These are phyloP conservation scores for Drosophila siamana DNA, from an alignment of 2,888 invertebrate genomes.

Conservation along the genomic window DNA sequence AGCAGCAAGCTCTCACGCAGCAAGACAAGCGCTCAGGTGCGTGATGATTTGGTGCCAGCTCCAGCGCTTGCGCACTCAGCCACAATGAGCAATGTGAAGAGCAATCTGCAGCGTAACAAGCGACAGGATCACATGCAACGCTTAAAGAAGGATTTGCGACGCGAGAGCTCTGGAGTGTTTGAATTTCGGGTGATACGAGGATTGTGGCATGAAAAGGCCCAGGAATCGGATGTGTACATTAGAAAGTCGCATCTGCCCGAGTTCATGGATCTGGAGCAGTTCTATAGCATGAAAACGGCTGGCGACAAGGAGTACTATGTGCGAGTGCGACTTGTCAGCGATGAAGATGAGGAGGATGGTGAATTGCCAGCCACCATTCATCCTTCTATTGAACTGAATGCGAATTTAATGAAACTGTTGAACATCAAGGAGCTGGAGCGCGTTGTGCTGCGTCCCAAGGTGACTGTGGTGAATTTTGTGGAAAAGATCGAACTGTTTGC, in stretches of 20 bases:
- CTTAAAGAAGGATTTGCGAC: conserved; percentile 80
- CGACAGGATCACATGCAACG: conserved; percentile 83
- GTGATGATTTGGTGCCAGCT: conserved; percentile 38
- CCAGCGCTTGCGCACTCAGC: conserved; percentile 74
- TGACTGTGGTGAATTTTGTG: conserved; percentile 83
- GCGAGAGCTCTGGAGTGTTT: conserved; percentile 80
- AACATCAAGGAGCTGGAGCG: conserved; percentile 83
- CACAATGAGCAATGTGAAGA: conserved; percentile 76
- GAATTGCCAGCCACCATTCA: conserved; percentile 82
- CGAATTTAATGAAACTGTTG: conserved; percentile 83
- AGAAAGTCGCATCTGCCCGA: conserved; percentile 83
- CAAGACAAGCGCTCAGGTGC: conserved; percentile 70
- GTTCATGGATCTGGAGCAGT: conserved; percentile 83
- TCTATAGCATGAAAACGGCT: conserved; percentile 80
- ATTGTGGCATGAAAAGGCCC: conserved; percentile 81
- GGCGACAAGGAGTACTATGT: conserved; percentile 82
- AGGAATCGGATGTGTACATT: conserved; percentile 84
- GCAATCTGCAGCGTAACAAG: conserved; percentile 71
- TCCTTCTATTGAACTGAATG: conserved; percentile 84
- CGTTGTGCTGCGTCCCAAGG: conserved; percentile 82
- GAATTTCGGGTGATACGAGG: conserved; percentile 84
- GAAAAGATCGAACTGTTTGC: conserved; percentile 85
- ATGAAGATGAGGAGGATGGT: conserved; percentile 65
- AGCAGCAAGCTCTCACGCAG: conserved; percentile 67
- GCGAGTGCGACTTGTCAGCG: conserved; percentile 72